Base-by-base conservation (phyloP, 2,888 invertebrate genomes). In the Chymomyza fuscimana region DNA sequence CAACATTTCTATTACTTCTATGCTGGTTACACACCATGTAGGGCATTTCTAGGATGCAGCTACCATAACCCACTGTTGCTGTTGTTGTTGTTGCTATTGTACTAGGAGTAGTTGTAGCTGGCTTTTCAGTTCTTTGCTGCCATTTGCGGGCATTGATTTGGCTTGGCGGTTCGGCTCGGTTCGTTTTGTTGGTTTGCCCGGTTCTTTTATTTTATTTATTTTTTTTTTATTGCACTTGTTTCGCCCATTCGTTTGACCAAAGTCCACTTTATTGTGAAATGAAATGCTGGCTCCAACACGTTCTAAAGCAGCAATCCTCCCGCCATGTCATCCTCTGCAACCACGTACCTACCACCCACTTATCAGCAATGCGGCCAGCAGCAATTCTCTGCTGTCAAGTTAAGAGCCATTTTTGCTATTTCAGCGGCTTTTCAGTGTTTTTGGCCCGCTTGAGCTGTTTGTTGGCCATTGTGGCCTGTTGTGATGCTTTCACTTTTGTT, bases 101-200 rank as follows among this genome's bases (percentile, higher is more conserved):
- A 12, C 40, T 46, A 12, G 40, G 10, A 12, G 40, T 46, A 46
- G 40, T 46, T 46, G 10, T 12, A 4, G 40, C 40, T 15, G 40
- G 40, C 40, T 46, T 58, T 58, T 58, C 5, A 15, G 9, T 58
- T 68, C 69, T 67, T 71, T 72, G 72, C 70, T 73, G 77, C 72
- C 77, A 65, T 77, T 78, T 77, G 81, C 65, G 73, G 72, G 66
- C 76, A 75, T 80, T 86, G 80, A 77, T 81, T 83, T 86, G 80
- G 80, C 69, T 80, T 76, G 70, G 81, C 74, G 76, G 69, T 72
- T 78, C 68, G 63, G 63, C 50, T 32, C 9, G 63, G 59, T 71
- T 63, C 29, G 60, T 67, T 77, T 64, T 32, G 52, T 40, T 62
- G 40, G 40, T 62, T 62, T 36, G 40, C 60, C 61, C 32, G 15